Percentiles rank a stretch among this genome's conserved stretches.
Conservation (phyloP, 2,888 invertebrate species). For the Subacronicta megacephala region DNA sequence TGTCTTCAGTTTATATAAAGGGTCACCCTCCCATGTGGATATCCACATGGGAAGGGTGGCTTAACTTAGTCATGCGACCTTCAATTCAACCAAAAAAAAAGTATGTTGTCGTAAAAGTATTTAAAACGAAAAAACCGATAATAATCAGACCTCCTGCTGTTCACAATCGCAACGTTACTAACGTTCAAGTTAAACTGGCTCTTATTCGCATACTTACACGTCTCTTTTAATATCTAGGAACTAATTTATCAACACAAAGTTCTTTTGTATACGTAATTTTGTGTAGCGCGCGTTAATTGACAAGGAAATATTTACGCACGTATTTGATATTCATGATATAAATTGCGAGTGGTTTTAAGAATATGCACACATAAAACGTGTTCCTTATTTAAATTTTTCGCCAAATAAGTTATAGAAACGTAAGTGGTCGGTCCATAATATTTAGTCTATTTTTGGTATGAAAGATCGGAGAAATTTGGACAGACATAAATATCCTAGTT, state of each 20-base stretch:
- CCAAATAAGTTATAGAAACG: neutral
- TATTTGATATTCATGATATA: slow-evolving; percentile 25
- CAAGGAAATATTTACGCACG: slow-evolving; percentile 52
- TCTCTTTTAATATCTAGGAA: slow-evolving; percentile 55
- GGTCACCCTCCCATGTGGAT: no score
- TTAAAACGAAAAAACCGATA: neutral
- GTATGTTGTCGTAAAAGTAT: slow-evolving; percentile 6
- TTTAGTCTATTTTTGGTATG: no score
- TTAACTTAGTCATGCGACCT: slow-evolving; percentile 7
- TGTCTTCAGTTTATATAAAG: no score
- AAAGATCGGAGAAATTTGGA: no score
- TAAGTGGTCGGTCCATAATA: neutral
- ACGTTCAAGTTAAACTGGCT: slow-evolving; percentile 37
- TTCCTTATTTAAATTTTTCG: neutral
- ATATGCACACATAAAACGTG: neutral
- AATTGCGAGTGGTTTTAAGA: slow-evolving; percentile 11
- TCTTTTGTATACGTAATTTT: slow-evolving; percentile 47
- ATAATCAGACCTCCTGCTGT: neutral
- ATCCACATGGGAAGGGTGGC: no score
- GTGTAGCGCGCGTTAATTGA: slow-evolving; percentile 50
- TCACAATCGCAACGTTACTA: neutral
- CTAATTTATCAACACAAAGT: slow-evolving; percentile 60
- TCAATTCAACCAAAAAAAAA: slow-evolving; percentile 7
- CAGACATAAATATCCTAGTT: no score
- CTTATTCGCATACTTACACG: slow-evolving; percentile 57